These are phyloP conservation scores for Eupithecia abbreviata DNA, from an alignment of 2,888 invertebrate species.

Conservation along the genomic window DNA sequence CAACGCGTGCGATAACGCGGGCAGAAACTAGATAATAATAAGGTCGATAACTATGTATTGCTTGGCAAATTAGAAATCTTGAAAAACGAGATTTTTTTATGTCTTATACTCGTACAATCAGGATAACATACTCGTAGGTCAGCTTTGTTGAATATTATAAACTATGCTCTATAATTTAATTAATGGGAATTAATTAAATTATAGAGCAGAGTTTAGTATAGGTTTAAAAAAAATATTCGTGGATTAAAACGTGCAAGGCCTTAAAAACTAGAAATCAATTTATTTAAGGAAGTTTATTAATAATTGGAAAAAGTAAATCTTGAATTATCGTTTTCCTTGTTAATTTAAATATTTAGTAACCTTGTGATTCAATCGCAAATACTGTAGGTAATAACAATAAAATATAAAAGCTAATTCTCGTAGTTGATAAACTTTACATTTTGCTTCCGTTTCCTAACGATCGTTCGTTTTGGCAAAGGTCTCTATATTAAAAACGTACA, in stretches of 20 bases:
- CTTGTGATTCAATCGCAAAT: not conserved
- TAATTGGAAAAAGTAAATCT: not conserved
- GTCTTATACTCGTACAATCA: too few species aligned
- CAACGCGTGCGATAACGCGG: too few species aligned
- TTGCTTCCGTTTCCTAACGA: not conserved
- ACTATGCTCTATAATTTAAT: not conserved
- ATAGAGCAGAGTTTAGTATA: too few species aligned
- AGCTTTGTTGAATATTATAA: not conserved
- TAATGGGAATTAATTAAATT: too few species aligned
- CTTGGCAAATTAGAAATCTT: too few species aligned
- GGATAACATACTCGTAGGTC: not conserved
- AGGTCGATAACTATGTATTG: too few species aligned
- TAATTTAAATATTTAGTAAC: not conserved
- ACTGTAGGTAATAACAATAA: not conserved
- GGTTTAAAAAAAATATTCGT: not conserved
- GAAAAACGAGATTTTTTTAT: too few species aligned
- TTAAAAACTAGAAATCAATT: not conserved
- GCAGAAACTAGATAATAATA: too few species aligned
- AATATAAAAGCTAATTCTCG: not conserved
- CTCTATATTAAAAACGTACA: too few species aligned
- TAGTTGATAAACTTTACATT: not conserved
- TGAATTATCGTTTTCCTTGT: not conserved
- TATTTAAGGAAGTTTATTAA: not conserved
- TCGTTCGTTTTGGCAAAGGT: too few species aligned
- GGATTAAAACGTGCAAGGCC: not conserved